Conservation (phyloP, 2,888 invertebrate species). For the Torymus tubicola region DNA sequence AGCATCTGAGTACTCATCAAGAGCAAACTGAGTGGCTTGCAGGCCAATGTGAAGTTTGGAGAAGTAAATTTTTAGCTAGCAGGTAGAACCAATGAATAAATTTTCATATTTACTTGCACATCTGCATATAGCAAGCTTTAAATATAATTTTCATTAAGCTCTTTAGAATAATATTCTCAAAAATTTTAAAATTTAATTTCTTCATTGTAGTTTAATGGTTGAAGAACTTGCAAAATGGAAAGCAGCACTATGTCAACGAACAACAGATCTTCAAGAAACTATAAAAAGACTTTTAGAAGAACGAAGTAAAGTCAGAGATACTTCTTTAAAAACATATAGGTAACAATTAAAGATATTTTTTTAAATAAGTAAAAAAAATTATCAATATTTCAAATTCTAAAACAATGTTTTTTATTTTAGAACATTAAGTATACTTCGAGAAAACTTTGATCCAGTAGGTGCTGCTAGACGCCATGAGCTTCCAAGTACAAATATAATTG, state of each 20-base stretch:
- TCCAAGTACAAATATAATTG: slow-evolving; percentile 81
- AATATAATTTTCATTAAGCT: too few relatives aligned
- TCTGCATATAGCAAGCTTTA: too few relatives aligned
- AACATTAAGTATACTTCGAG: slow-evolving; percentile 76
- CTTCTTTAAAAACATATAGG: slow-evolving; percentile 81
- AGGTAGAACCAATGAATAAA: slow-evolving; percentile 78
- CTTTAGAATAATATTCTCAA: too few relatives aligned
- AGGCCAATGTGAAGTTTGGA: slow-evolving; percentile 97
- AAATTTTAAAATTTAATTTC: neutral
- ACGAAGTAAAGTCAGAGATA: slow-evolving; percentile 81
- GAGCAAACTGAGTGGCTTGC: slow-evolving; percentile 95
- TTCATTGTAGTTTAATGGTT: slow-evolving; percentile 86
- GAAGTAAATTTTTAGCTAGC: slow-evolving; percentile 96
- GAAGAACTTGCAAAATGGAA: slow-evolving; percentile 94
- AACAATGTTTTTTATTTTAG: slow-evolving; percentile 63
- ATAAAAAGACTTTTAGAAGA: slow-evolving; percentile 85
- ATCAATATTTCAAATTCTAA: too few relatives aligned
- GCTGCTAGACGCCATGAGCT: slow-evolving; percentile 74
- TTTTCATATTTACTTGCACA: too few relatives aligned
- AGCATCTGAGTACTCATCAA: slow-evolving; percentile 91
- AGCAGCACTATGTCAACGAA: slow-evolving; percentile 85
- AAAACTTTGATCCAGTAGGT: slow-evolving; percentile 79
- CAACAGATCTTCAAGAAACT: slow-evolving; percentile 83
- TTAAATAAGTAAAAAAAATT: neutral
- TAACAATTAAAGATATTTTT: slow-evolving; percentile 68